Evolutionary conservation across 2,888 invertebrate species (phyloP).

Genomic region (Deilephila porcellus): DNA sequence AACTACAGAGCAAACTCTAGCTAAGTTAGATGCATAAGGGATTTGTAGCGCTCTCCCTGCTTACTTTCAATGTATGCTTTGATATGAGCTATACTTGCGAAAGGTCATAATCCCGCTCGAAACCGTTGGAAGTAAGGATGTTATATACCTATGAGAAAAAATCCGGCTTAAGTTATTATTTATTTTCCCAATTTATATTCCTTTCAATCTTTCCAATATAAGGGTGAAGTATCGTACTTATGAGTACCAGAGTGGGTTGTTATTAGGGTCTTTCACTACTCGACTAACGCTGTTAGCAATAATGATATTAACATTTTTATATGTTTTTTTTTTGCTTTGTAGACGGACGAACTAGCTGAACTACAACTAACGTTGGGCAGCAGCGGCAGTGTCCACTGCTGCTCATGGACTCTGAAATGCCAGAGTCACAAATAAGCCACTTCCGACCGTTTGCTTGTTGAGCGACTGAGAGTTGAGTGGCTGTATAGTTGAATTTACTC

Average conservation of each 20-base stretch:
- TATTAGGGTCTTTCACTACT: background rate
- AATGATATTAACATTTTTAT: background rate
- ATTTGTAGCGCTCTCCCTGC: background rate
- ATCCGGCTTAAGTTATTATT: background rate
- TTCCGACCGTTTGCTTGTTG: too few species aligned
- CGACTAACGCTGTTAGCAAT: background rate
- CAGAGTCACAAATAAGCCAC: too few species aligned
- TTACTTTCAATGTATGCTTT: background rate
- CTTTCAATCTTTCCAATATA: background rate
- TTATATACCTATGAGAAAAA: background rate
- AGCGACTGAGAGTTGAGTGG: too few species aligned
- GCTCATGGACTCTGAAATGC: too few species aligned
- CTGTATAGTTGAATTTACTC: too few species aligned
- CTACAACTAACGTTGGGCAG: too few species aligned
- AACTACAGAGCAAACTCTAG: background rate
- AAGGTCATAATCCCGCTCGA: background rate
- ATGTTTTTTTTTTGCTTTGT: background rate
- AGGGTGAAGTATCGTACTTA: background rate
- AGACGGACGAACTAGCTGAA: too few species aligned
- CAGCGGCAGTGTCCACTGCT: too few species aligned
- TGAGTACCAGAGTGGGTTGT: background rate
- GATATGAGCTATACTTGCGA: background rate
- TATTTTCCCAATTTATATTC: background rate
- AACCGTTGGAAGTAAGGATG: background rate
- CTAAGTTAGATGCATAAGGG: background rate